Evolutionary conservation across 2,113 vertebrate genomes (phyloP).

Genomic region (Callipepla californica): DNA sequence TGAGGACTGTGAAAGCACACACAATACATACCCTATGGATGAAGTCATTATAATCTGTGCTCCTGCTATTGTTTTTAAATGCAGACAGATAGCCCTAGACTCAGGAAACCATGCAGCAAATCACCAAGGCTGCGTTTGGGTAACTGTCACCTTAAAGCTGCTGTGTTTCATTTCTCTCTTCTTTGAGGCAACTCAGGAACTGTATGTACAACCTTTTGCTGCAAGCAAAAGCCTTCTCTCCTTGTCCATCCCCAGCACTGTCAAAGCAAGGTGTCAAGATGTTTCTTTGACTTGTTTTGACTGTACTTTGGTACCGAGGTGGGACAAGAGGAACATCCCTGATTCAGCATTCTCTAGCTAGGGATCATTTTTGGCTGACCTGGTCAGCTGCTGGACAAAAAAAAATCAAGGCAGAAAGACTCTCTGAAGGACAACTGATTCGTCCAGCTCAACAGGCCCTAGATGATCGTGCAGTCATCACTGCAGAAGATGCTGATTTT

Average conservation of each 20-base stretch:
- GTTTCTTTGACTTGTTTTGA: background rate
- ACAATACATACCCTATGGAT: background rate
- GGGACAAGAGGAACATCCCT: background rate
- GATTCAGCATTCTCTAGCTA: background rate
- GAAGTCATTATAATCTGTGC: background rate
- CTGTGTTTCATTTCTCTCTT: background rate
- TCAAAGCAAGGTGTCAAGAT: background rate
- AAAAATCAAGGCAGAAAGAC: background rate
- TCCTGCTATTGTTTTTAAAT: background rate
- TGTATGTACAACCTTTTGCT: background rate
- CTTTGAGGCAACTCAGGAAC: background rate
- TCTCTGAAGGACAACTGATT: background rate
- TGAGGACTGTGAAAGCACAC: background rate
- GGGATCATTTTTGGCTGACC: background rate
- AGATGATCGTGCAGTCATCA: background rate
- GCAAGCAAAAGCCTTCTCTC: background rate
- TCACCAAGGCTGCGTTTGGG: background rate
- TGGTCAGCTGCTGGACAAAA: background rate
- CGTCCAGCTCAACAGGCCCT: background rate
- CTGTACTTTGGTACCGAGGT: background rate
- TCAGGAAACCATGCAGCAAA: background rate
- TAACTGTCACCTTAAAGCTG: background rate
- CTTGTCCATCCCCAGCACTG: background rate
- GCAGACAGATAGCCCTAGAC: background rate
- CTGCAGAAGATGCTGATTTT: background rate